A percentile compares a stretch with the other conserved stretches of the same genome.
These are phyloP conservation scores for Vireo altiloquus DNA, from an alignment of 2,113 vertebrate genomes.

Conservation along the genomic window DNA sequence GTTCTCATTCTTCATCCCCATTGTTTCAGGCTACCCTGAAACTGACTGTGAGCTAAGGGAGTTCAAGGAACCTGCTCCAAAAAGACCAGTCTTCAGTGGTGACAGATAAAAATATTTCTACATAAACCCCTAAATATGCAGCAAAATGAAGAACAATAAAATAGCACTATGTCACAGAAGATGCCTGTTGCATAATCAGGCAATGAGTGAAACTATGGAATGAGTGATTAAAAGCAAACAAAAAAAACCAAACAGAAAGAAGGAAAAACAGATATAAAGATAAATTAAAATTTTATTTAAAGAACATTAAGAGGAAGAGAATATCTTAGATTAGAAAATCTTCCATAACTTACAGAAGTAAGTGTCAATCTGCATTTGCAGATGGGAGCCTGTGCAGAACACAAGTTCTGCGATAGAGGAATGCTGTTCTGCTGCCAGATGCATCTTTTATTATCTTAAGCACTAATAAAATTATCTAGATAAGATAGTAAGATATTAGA, in stretches of 20 bases:
- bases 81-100: neutral
- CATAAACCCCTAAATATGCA: neutral
- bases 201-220: neutral
- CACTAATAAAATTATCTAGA: conserved; percentile 30
- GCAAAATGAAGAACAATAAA: neutral
- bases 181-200: neutral
- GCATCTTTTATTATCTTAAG: neutral
- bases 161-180: neutral
- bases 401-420: neutral
- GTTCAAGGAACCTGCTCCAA: neutral
- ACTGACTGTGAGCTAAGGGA: neutral
- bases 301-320: neutral
- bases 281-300: neutral
- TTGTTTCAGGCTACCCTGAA: neutral
- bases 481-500: neutral
- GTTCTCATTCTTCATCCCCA: neutral
- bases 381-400: neutral
- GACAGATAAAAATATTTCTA: neutral
- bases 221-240: neutral
- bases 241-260: neutral
- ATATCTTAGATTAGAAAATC: neutral
- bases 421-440: neutral
- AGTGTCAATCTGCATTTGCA: neutral
- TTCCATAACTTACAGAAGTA: neutral
- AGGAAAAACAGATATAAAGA: neutral